Evolutionary conservation across 2,113 vertebrate species (phyloP).

Genomic region (Cryptoleucopteryx plumbea): DNA sequence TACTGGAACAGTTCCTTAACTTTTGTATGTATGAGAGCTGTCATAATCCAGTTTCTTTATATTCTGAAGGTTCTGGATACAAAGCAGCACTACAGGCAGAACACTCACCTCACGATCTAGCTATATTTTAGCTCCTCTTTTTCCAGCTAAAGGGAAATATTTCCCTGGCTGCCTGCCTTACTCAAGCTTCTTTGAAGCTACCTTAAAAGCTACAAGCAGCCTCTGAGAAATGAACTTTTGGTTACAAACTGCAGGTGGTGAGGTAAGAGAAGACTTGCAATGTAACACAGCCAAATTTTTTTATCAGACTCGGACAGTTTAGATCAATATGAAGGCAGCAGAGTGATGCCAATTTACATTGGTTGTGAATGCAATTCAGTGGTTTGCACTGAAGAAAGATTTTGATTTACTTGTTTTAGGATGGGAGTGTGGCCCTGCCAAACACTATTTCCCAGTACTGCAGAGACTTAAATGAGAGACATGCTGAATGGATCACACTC

Average conservation of each 20-base stretch:
- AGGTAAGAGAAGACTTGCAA: background rate
- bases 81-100: background rate
- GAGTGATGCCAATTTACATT: background rate
- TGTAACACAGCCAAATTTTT: background rate
- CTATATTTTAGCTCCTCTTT: background rate
- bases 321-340: background rate
- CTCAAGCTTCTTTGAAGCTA: background rate
- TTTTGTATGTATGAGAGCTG: background rate
- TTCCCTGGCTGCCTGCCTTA: background rate
- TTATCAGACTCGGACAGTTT: background rate
- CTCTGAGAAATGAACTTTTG: background rate
- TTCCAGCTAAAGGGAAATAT: background rate
- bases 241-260: background rate
- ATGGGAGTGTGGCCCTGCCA: accelerated
- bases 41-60: background rate
- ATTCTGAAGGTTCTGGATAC: background rate
- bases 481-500: background rate
- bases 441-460: background rate
- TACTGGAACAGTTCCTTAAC: background rate
- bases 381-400: background rate
- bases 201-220: background rate
- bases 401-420: conserved; percentile 13
- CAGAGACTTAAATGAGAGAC: background rate
- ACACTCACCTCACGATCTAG: background rate
- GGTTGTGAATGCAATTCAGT: background rate